Evolutionary conservation across 2,797 vertebrate genomes (phyloP).

Genomic region (Centroberyx gerrardi): DNA sequence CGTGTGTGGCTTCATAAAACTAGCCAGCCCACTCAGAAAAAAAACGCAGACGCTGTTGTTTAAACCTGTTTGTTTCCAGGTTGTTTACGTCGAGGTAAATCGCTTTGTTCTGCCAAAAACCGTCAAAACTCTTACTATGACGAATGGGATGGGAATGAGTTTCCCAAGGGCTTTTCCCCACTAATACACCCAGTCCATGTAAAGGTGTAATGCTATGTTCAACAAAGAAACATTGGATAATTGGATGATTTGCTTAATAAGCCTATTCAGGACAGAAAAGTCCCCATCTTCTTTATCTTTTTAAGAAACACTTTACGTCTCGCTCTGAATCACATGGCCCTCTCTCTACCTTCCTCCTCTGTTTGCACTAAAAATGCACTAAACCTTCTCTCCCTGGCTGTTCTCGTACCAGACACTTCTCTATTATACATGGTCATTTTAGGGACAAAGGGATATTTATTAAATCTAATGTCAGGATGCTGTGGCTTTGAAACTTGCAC

Average conservation of each 20-base stretch:
- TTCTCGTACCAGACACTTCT: slow-evolving; percentile 24
- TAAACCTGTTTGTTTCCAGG: slow-evolving; percentile 47
- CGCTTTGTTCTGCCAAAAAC: slow-evolving; percentile 58
- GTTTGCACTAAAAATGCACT: slow-evolving; percentile 37
- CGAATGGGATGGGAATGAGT: slow-evolving; percentile 52
- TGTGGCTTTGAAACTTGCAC: neutral
- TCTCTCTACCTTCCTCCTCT: slow-evolving; percentile 12
- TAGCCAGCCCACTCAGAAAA: slow-evolving; percentile 1
- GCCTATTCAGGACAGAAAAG: slow-evolving; percentile 40
- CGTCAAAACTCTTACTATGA: slow-evolving; percentile 54
- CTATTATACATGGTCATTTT: slow-evolving; percentile 34
- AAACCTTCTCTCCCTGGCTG: slow-evolving; percentile 21
- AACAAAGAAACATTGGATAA: slow-evolving; percentile 53
- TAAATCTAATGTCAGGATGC: slow-evolving; percentile 34
- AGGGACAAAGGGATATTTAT: slow-evolving; percentile 30
- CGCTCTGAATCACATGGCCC: slow-evolving; percentile 13
- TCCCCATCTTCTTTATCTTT: slow-evolving; percentile 28
- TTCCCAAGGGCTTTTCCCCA: slow-evolving; percentile 46
- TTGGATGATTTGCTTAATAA: slow-evolving; percentile 63
- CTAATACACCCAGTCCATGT: slow-evolving; percentile 9
- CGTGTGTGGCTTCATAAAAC: slow-evolving; percentile 56
- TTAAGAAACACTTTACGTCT: slow-evolving; percentile 26
- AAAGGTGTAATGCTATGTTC: slow-evolving; percentile 47
- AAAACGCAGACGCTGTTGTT: slow-evolving; percentile 42
- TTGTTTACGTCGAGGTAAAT: slow-evolving; percentile 67